Conservation (phyloP, 2,888 invertebrate species). For the Campoplex nolae region DNA sequence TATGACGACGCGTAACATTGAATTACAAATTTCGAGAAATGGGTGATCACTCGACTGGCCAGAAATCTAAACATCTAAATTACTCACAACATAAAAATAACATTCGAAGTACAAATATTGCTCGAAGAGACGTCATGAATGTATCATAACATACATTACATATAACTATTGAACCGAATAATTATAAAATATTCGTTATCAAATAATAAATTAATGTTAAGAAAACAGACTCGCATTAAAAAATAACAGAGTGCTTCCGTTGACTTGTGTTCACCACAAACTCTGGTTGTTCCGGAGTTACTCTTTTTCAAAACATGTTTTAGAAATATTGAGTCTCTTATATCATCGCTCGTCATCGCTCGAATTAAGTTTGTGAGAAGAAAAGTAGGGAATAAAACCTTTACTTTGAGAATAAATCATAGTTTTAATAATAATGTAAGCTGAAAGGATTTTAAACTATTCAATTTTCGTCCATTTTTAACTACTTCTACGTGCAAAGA, state of each 20-base stretch:
- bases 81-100: neutral
- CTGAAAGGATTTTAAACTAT: neutral
- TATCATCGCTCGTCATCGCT: neutral
- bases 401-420: neutral
- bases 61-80: neutral
- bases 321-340: neutral
- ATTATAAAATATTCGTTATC: neutral
- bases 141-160: neutral
- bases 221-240: neutral
- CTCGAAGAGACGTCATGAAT: neutral
- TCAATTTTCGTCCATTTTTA: too few relatives aligned
- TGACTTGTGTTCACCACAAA: neutral
- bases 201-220: neutral
- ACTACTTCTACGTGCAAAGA: neutral
- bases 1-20: neutral
- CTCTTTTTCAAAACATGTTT: neutral
- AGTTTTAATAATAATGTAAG: neutral
- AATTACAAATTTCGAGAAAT: neutral
- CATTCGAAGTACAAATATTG: neutral
- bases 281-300: neutral
- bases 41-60: neutral
- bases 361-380: neutral
- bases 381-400: neutral
- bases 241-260: neutral
- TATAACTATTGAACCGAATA: neutral